Evolutionary conservation across 1,140 invertebrate species (phyloP).

Genomic region (Ceratitis capitata): DNA sequence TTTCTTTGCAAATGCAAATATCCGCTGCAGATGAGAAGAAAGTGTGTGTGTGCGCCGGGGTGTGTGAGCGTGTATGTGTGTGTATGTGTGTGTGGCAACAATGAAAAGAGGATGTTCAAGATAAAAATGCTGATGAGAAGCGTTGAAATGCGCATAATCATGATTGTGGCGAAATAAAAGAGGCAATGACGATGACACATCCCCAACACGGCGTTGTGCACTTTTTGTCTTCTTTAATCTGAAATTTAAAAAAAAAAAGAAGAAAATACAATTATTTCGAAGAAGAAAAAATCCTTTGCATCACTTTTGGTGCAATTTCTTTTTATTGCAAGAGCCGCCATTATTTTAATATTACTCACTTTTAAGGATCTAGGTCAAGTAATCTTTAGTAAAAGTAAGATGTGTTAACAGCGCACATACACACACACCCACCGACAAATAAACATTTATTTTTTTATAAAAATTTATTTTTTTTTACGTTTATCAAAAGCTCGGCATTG

Average conservation of each 20-base stretch:
- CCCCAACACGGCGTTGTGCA: neutral
- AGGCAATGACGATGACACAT: neutral
- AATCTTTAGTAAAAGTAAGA: neutral
- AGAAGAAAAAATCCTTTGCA: too few species aligned
- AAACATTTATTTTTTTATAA: neutral
- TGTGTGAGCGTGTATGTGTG: too few species aligned
- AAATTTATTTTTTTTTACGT: neutral
- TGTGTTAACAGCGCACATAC: neutral
- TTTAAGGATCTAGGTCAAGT: slow-evolving; percentile 5
- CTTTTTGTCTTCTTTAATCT: neutral
- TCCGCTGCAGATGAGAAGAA: neutral
- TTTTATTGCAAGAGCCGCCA: neutral
- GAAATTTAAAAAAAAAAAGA: too few species aligned
- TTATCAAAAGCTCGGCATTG: neutral
- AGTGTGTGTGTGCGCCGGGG: too few species aligned
- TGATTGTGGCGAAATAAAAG: neutral
- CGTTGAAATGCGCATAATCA: neutral
- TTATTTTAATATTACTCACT: neutral
- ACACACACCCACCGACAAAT: neutral
- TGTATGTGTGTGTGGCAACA: neutral
- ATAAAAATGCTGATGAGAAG: neutral
- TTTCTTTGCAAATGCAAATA: slow-evolving; percentile 17
- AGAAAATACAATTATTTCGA: neutral
- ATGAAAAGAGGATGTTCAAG: neutral
- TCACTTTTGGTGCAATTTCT: neutral